phyloP scores from a whole-genome alignment of 2,797 vertebrate genomes.

The Podarcis lilfordi region DNA sequence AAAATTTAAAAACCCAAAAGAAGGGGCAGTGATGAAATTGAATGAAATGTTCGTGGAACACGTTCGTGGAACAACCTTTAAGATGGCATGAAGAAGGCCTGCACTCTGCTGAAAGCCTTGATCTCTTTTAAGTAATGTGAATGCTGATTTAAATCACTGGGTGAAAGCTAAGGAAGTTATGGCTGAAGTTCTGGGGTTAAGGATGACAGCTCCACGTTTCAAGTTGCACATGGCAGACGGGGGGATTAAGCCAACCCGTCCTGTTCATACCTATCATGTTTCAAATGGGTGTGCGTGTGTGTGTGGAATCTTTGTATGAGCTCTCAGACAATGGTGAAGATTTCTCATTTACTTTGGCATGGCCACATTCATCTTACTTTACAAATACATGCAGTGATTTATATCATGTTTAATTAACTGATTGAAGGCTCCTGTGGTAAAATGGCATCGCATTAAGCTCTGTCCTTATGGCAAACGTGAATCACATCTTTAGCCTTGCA shows the following conservation, averaged over 20 bases:
- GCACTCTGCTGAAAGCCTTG: constrained; percentile 82
- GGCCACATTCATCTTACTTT: constrained; percentile 83
- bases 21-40: constrained; percentile 68
- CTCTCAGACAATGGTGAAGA: constrained; percentile 75
- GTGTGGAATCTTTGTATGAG: constrained; percentile 72
- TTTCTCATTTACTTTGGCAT: constrained; percentile 77
- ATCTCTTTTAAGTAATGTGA: constrained; percentile 79
- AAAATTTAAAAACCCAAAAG: constrained; percentile 29
- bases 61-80: constrained; percentile 70
- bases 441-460: constrained; percentile 81
- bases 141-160: constrained; percentile 79
- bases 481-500: constrained; percentile 83
- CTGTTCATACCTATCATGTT: constrained; percentile 84
- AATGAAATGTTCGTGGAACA: constrained; percentile 81
- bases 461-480: constrained; percentile 84
- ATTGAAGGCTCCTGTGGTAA: constrained; percentile 82
- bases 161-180: constrained; percentile 83
- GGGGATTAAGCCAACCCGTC: constrained; percentile 85
- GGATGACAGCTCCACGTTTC: constrained; percentile 83
- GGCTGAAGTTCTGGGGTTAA: constrained; percentile 85
- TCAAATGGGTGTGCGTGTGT: constrained; percentile 72
- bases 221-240: constrained; percentile 80
- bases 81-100: constrained; percentile 80
- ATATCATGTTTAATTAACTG: constrained; percentile 89
- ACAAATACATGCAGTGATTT: constrained; percentile 81